A percentile compares a stretch with the other conserved stretches of the same genome.
Conservation (phyloP, 37 sponge, comb jelly and placozoan genomes). For the Aplysina aerophoba region DNA sequence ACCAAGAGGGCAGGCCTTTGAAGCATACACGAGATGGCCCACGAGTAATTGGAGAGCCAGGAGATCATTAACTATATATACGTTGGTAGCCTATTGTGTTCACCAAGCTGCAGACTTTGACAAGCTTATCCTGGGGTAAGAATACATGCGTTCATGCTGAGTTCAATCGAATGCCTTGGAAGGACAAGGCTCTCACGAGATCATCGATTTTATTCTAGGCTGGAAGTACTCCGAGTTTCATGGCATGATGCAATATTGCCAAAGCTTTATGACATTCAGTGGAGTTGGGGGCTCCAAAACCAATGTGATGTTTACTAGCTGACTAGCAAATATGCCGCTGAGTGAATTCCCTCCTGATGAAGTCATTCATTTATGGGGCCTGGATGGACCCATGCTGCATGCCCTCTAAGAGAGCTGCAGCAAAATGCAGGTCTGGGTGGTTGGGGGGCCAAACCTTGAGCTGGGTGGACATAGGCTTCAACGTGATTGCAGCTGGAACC, state of each 20-base stretch:
- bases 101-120: background rate
- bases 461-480: no score
- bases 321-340: no score
- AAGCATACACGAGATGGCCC: background rate
- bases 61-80: no score
- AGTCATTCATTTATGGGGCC: no score
- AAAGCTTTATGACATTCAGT: background rate
- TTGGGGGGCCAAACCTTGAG: no score
- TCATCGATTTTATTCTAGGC: background rate
- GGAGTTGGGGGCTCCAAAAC: background rate
- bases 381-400: no score
- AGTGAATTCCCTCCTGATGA: no score
- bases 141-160: background rate
- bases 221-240: background rate
- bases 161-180: background rate
- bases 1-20: background rate
- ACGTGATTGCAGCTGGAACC: no score
- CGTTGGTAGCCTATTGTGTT: background rate
- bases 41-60: no score
- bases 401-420: no score
- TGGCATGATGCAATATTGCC: background rate
- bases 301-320: background rate
- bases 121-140: background rate
- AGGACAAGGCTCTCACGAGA: background rate
- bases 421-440: no score